Conservation (phyloP, 1,140 invertebrate species). For the Saccostrea echinata region DNA sequence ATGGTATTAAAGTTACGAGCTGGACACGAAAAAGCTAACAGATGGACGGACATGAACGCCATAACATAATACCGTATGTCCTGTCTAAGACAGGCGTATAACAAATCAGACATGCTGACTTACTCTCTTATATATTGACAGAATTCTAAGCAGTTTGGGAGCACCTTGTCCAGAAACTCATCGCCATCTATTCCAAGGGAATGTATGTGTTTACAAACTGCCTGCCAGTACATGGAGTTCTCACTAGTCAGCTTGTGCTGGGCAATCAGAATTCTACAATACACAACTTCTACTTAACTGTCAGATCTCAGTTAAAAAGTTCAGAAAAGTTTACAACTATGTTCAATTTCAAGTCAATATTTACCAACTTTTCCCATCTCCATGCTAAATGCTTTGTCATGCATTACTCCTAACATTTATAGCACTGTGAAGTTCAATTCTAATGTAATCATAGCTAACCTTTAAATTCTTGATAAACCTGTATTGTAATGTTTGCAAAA, state of each 20-base stretch:
- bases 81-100: no score
- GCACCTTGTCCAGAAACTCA: slow-evolving; percentile 79
- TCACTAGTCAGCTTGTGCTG: slow-evolving; percentile 81
- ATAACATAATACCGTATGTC: no score
- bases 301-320: neutral
- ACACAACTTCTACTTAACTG: neutral
- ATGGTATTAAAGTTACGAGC: no score
- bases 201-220: slow-evolving; percentile 79
- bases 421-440: neutral
- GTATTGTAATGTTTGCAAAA: neutral
- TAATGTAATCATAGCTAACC: no score
- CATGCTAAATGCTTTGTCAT: neutral
- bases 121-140: slow-evolving; percentile 76
- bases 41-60: no score
- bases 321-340: neutral
- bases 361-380: neutral
- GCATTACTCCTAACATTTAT: neutral
- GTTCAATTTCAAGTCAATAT: no score
- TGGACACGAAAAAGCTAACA: no score
- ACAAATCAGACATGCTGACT: no score
- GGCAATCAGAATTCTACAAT: slow-evolving; percentile 80
- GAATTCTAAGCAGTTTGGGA: slow-evolving; percentile 76
- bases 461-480: no score
- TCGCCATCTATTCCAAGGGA: slow-evolving; percentile 71
- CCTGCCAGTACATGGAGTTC: slow-evolving; percentile 84